Percentiles rank a stretch among this genome's conserved stretches.
phyloP scores from a whole-genome alignment of 2,113 vertebrate genomes.

The Pseudopodoces humilis region DNA sequence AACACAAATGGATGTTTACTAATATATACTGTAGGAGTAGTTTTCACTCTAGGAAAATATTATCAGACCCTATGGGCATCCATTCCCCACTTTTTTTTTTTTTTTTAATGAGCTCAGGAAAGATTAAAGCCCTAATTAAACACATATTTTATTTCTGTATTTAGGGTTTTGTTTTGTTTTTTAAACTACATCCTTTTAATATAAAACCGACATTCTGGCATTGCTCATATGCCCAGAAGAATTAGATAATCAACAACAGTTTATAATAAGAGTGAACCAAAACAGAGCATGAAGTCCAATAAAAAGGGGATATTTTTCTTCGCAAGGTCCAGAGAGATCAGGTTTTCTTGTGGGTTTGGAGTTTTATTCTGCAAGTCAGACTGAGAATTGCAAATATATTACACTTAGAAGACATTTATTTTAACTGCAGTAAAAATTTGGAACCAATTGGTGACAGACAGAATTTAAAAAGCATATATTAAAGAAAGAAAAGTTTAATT shows the following conservation, averaged over 20 bases:
- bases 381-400: not conserved
- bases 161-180: slow-evolving; percentile 72
- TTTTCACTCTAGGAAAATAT: slow-evolving; percentile 71
- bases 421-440: not conserved
- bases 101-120: slow-evolving; percentile 62
- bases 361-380: not conserved
- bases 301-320: not conserved
- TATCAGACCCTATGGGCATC: slow-evolving; percentile 69
- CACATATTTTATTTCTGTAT: slow-evolving; percentile 77
- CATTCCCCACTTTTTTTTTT: not conserved
- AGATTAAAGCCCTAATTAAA: slow-evolving; percentile 80
- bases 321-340: not conserved
- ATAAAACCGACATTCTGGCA: slow-evolving; percentile 73
- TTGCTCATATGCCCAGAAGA: slow-evolving; percentile 71
- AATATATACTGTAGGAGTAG: slow-evolving; percentile 55
- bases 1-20: slow-evolving; percentile 70
- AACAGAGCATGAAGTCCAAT: slow-evolving; percentile 55
- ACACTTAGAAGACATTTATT: not conserved
- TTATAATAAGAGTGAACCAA: slow-evolving; percentile 63
- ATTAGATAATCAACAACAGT: slow-evolving; percentile 73
- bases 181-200: slow-evolving; percentile 75
- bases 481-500: not conserved
- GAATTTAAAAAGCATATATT: not conserved
- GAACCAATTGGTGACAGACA: not conserved
- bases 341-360: not conserved